Base-by-base conservation (phyloP, 2,113 vertebrate genomes). In the Cnemophilus loriae region DNA sequence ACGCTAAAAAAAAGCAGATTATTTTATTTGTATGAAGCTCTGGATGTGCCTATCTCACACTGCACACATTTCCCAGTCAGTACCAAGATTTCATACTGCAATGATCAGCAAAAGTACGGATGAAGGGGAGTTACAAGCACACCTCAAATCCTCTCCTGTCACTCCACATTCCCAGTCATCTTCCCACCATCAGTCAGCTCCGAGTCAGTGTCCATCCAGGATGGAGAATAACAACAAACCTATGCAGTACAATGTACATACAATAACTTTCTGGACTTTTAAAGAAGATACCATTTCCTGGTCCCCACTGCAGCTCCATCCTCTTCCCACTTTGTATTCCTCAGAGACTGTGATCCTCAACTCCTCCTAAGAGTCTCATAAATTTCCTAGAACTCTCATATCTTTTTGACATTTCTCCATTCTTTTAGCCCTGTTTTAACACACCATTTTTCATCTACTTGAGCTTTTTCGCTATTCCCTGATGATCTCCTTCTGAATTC, bases 401-500 rank as follows among this genome's bases (percentile, higher is more conserved):
- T 9, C 2, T 11, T 90, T 69, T 74, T 47, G 6, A 35, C 11
- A 16, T 74, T 81, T 91, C 26, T 49, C 47, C 77, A 11, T 15
- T 64, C 52, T 86, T 90, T 73, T 56, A 87, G 52, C n/a, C 50
- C 23, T n/a, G 59, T 68, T 91, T 65, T 56, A 87, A 80, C 49
- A 13, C 7, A 22, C 11, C 35, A 9, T 35, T 56, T 93, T 78
- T 55, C 3, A 13, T 14, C 32, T 63, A 12, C 24, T 28, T 26
- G 17, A 80, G 13, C 9, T 91, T 63, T 47, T 82, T 82, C 4
- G 3, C 23, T 63, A 1, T 50, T 84, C 56, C 33, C 52, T 79
- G 21, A 5, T n/a, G 17, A 55, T 42, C 16, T 42, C 30, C 52
- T 53, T 53, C n/a, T n/a, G 39, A 84, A 46, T 27, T 49, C 30